Evolutionary conservation across 2,888 invertebrate genomes (phyloP).

Genomic region (Oxyteleia sp.): DNA sequence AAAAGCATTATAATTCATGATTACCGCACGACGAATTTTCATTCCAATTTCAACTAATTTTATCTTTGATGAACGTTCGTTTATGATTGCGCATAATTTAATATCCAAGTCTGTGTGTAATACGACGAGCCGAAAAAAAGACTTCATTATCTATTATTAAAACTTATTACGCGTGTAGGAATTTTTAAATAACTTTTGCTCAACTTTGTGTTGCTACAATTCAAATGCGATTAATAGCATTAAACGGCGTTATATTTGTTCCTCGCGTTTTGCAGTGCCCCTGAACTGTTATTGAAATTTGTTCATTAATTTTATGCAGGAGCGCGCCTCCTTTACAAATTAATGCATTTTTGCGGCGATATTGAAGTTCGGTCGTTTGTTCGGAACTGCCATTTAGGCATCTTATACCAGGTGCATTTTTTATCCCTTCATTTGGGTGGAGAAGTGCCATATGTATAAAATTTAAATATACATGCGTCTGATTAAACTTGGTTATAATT

Average conservation of each 20-base stretch:
- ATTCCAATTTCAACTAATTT: too few species aligned
- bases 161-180: background rate
- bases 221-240: background rate
- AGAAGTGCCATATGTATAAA: constrained; percentile 12
- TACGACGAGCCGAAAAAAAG: too few species aligned
- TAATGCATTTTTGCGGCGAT: background rate
- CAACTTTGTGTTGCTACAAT: background rate
- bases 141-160: background rate
- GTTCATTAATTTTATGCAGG: background rate
- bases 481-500: constrained; percentile 13
- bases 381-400: constrained; percentile 2
- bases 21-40: constrained; percentile 1
- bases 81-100: constrained; percentile 17
- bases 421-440: constrained; percentile 9
- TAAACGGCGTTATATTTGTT: too few species aligned
- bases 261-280: too few species aligned
- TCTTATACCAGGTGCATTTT: constrained; percentile 13
- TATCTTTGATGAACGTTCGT: constrained; percentile 4
- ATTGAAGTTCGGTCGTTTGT: background rate
- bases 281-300: too few species aligned
- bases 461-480: constrained; percentile 18
- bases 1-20: constrained; percentile 18
- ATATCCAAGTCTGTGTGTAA: too few species aligned
- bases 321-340: background rate
- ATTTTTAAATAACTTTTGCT: constrained; percentile 1